phyloP scores from a whole-genome alignment of 2,888 invertebrate species.

The Parelbella ahira region DNA sequence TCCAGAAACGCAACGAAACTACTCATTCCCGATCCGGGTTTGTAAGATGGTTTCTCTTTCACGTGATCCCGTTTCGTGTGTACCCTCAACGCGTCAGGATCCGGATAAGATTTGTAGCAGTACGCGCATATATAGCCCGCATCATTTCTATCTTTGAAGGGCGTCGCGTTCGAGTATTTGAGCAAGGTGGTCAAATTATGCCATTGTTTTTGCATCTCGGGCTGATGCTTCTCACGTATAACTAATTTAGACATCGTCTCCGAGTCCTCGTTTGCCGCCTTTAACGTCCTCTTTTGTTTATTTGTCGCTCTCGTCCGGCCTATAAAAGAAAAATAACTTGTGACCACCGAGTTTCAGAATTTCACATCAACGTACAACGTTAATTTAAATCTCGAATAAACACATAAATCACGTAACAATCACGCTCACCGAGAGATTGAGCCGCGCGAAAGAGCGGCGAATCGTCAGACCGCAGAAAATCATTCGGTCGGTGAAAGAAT shows the following conservation, averaged over 20 bases:
- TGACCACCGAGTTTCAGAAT: constrained; percentile 49
- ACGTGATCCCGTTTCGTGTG: constrained; percentile 61
- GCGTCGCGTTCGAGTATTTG: constrained; percentile 64
- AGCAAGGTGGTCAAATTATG: constrained; percentile 65
- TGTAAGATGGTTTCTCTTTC: constrained; percentile 62
- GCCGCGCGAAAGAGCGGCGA: too few species aligned
- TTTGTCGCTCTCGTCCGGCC: constrained; percentile 62
- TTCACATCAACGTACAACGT: constrained; percentile 17
- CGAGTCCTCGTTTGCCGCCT: constrained; percentile 46
- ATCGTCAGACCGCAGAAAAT: too few species aligned
- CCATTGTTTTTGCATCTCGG: constrained; percentile 71
- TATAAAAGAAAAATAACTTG: constrained; percentile 75
- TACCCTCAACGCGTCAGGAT: constrained; percentile 47
- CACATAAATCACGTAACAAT: too few species aligned
- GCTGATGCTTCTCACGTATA: constrained; percentile 52
- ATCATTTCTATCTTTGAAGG: constrained; percentile 68
- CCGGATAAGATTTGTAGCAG: constrained; percentile 63
- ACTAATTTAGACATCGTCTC: constrained; percentile 41
- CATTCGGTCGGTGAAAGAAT: too few species aligned
- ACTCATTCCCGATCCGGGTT: constrained; percentile 59
- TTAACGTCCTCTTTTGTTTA: constrained; percentile 55
- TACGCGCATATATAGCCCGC: constrained; percentile 70
- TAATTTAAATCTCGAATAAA: too few species aligned
- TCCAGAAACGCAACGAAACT: constrained; percentile 68
- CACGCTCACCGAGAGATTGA: too few species aligned